These are phyloP conservation scores for Oxystoma pomonae DNA, from an alignment of 2,888 invertebrate genomes.

Conservation along the genomic window DNA sequence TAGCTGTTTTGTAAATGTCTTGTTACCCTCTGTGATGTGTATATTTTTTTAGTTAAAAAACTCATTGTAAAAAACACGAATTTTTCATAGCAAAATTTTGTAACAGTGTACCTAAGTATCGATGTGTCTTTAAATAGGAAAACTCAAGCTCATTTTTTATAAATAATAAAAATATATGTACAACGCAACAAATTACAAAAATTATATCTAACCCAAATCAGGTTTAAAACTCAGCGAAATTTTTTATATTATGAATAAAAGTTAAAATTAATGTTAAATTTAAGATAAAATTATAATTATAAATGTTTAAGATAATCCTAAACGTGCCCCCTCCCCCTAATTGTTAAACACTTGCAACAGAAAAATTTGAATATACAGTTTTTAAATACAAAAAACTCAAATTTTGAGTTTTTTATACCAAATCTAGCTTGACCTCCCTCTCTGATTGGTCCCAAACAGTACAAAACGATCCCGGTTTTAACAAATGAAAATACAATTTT, in stretches of 20 bases:
- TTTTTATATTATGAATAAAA: conserved; percentile 19
- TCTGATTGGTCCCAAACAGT: no score
- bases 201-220: conserved; percentile 32
- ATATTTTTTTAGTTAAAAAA: conserved; percentile 30
- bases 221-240: conserved; percentile 36
- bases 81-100: conserved; percentile 36
- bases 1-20: no score
- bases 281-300: conserved; percentile 33
- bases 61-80: background rate
- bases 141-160: no score
- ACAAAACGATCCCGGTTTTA: no score
- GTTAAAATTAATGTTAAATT: background rate
- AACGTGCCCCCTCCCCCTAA: background rate
- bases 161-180: conserved; percentile 11
- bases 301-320: conserved; percentile 27
- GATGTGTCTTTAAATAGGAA: conserved; percentile 40
- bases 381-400: no score
- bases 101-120: conserved; percentile 43
- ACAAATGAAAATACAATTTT: no score
- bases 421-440: no score
- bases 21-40: conserved; percentile 46
- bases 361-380: no score
- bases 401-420: no score
- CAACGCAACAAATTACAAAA: background rate
- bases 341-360: no score